Base-by-base conservation (phyloP, 2,113 vertebrate genomes). In the Pterocles orientalis region DNA sequence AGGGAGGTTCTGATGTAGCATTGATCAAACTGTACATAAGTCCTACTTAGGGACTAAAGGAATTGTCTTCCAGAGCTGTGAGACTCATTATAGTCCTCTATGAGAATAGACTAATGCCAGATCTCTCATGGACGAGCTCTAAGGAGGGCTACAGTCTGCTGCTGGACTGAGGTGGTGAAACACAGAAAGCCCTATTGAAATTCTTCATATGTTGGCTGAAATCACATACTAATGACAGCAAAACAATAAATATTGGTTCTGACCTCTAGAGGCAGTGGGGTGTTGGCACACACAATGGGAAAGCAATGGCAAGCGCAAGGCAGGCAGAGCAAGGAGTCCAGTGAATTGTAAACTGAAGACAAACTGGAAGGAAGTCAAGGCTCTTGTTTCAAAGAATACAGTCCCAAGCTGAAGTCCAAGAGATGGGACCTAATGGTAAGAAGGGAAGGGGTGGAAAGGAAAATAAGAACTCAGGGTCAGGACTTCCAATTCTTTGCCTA, bases 301-400 rank as follows among this genome's bases (percentile, higher is more conserved):
- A 88, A 64, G 45, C 1, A 1, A 70, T 4, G 12, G n/a, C 2
- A 1, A 36, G 14, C 1, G 0, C 47, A 62, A 13, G 33, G 25
- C 23, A 69, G 45, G 25, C 34, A 88, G 20, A 82, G 17, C n/a
- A 43, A 83, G 19, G 18, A 26, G 18, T 62, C 41, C 36, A 28
- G 43, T 31, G 48, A 41, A 51, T 14, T 57, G 34, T 31, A 80
- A 69, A 47, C 28, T n/a, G 28, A 64, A 88, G 26, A 29, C 61
- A 69, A 62, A 14, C 20, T 48, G 5, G 18, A 65, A 68, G 47
- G 31, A 56, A 81, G 21, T n/a, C 61, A 65, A 76, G 57, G n/a
- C 13, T 83, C 36, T 34, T 51, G 15, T 41, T 88, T 62, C 33
- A 62, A 73, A 62, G 43, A 79, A 57, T 15, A 34, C 15, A 51